A percentile compares a stretch with the other conserved stretches of the same genome.
Evolutionary conservation across 2,113 vertebrate genomes (phyloP).

Genomic region (Paradoxurus hermaphroditus): DNA sequence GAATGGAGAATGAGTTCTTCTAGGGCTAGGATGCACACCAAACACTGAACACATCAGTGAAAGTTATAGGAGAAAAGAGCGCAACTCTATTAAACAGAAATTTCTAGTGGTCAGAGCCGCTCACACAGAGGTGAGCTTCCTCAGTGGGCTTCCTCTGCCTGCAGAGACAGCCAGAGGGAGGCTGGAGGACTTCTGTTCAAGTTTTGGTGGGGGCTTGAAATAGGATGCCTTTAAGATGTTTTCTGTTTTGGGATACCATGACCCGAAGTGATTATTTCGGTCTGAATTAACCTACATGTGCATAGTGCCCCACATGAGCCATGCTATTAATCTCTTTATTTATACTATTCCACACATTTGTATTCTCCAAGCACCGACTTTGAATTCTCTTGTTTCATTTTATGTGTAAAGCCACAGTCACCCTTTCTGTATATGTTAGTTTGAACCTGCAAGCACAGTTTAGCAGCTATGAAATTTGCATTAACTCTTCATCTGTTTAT

Average conservation of each 20-base stretch:
- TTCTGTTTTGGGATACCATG: not conserved
- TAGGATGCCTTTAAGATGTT: not conserved
- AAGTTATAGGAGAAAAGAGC: not conserved
- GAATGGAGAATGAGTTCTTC: not conserved
- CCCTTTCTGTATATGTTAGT: not conserved
- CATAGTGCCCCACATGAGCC: not conserved
- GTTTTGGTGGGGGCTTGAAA: not conserved
- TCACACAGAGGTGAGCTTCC: not conserved
- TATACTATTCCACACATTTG: not conserved
- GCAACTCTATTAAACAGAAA: not conserved
- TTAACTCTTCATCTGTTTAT: not conserved
- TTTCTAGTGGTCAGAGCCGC: not conserved
- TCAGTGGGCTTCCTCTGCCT: not conserved
- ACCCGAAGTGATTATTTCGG: not conserved
- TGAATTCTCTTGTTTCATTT: not conserved
- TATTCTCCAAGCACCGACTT: not conserved
- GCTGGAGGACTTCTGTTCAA: not conserved
- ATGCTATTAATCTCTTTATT: not conserved
- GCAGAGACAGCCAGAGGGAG: not conserved
- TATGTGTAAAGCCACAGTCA: not conserved
- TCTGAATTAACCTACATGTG: not conserved
- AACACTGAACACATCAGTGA: not conserved
- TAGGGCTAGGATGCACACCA: not conserved
- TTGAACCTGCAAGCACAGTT: constrained; percentile 13
- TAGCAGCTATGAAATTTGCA: not conserved